Conservation (phyloP, 35 echinoderm and acorn worm genomes). For the Lytechinus pictus region DNA sequence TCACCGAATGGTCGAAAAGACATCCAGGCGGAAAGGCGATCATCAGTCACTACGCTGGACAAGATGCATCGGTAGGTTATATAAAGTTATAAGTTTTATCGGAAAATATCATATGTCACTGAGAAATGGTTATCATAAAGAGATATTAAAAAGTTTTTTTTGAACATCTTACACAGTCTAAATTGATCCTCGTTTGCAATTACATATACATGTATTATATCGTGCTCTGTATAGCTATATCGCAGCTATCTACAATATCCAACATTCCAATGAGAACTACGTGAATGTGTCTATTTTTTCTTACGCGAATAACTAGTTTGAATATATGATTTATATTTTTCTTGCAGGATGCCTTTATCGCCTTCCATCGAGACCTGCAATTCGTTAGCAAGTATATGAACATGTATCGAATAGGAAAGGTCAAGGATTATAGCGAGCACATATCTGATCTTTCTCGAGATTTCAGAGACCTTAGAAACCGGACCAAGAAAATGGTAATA, state of each 20-base stretch:
- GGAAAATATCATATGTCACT: too few relatives aligned
- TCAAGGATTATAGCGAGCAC: neutral
- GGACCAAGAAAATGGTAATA: constrained; percentile 38
- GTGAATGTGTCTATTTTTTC: too few relatives aligned
- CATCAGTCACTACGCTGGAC: constrained; percentile 94
- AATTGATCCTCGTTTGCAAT: too few relatives aligned
- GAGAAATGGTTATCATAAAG: too few relatives aligned
- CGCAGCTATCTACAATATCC: too few relatives aligned
- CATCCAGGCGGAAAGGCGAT: constrained; percentile 91
- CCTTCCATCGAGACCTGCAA: constrained; percentile 40
- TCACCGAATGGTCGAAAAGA: constrained; percentile 83
- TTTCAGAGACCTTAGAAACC: constrained; percentile 17
- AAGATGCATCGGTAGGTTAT: constrained; percentile 90
- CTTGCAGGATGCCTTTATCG: constrained; percentile 17
- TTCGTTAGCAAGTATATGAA: constrained; percentile 40
- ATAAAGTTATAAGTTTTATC: too few relatives aligned
- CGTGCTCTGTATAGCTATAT: too few relatives aligned
- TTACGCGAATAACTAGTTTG: too few relatives aligned
- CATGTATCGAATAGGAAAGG: constrained; percentile 27
- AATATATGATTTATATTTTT: neutral
- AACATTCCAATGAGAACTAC: too few relatives aligned
- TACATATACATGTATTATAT: too few relatives aligned
- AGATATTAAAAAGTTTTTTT: too few relatives aligned
- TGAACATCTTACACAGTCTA: too few relatives aligned
- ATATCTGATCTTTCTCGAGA: neutral